Evolutionary conservation across 2,797 vertebrate genomes (phyloP).

Genomic region (Sebastolobus altivelis): DNA sequence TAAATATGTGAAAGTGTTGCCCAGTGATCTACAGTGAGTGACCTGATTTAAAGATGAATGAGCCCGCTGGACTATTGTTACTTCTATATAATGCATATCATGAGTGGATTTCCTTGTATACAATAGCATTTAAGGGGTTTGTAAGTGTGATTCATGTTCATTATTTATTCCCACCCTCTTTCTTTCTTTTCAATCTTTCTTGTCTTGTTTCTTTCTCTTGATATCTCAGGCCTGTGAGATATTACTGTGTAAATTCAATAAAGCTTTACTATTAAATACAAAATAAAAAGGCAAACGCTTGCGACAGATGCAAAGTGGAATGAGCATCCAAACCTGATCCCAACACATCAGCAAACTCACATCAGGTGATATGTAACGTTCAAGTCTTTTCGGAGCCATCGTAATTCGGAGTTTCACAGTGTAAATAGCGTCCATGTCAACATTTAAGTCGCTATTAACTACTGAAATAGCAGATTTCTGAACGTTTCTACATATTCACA

Average conservation of each 20-base stretch:
- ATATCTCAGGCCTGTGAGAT: neutral
- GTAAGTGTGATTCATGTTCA: neutral
- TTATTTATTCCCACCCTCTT: neutral
- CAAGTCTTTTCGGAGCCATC: neutral
- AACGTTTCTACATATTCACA: neutral
- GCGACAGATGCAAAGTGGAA: neutral
- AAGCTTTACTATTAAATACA: neutral
- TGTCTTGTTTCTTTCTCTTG: neutral
- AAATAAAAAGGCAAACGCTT: neutral
- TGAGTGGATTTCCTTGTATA: neutral
- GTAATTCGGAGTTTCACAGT: neutral
- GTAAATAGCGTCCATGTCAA: neutral
- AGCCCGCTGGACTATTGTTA: neutral
- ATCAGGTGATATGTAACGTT: neutral
- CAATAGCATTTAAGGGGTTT: neutral
- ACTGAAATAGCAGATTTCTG: neutral
- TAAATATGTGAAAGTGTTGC: neutral
- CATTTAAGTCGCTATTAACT: neutral
- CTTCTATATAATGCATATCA: slow-evolving; percentile 16
- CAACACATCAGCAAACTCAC: neutral
- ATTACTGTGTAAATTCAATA: neutral
- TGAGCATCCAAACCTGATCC: neutral
- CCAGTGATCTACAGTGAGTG: neutral
- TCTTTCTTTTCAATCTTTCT: neutral
- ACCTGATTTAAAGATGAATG: slow-evolving; percentile 7